A percentile compares a stretch with the other conserved stretches of the same genome.
These are phyloP conservation scores for Drosophila anomalata DNA, from an alignment of 2,888 invertebrate genomes.

Conservation along the genomic window DNA sequence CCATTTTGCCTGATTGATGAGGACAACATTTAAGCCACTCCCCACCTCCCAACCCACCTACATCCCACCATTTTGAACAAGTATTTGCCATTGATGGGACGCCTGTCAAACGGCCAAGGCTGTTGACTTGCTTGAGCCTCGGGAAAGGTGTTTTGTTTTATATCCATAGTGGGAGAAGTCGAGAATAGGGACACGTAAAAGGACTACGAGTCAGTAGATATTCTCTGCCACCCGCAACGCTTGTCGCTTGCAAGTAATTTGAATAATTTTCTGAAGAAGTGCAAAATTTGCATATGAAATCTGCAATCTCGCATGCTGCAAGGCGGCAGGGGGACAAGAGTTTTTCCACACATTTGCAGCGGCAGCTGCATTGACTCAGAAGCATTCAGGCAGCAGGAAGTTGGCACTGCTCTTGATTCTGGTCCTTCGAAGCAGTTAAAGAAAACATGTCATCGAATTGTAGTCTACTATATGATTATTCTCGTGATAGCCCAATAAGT, in stretches of 20 bases:
- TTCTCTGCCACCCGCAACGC: constrained; percentile 18
- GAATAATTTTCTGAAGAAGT: constrained; percentile 74
- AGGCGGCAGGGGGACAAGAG: constrained; percentile 24
- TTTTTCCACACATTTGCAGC: constrained; percentile 49
- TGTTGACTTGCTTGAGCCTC: constrained; percentile 32
- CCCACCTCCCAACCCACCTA: neutral
- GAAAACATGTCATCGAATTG: neutral
- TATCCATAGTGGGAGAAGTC: neutral
- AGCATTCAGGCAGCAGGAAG: constrained; percentile 46
- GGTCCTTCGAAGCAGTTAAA: constrained; percentile 23
- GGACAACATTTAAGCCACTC: constrained; percentile 25
- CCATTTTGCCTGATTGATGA: constrained; percentile 43
- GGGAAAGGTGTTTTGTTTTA: constrained; percentile 42
- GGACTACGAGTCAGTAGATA: neutral
- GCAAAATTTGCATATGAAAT: constrained; percentile 75
- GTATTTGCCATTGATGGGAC: constrained; percentile 44
- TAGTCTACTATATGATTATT: too few species aligned
- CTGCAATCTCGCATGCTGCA: constrained; percentile 58
- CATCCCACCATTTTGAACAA: too few species aligned
- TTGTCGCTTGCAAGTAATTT: constrained; percentile 62
- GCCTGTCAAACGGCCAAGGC: constrained; percentile 46
- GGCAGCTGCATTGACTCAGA: constrained; percentile 43
- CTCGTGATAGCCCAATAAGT: neutral
- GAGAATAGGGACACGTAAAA: constrained; percentile 6
- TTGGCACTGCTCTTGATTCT: constrained; percentile 39